A percentile compares a stretch with the other conserved stretches of the same genome.
Conservation (phyloP, 92 coral and sea anemone genomes). For the Virgularia gustaviana region DNA sequence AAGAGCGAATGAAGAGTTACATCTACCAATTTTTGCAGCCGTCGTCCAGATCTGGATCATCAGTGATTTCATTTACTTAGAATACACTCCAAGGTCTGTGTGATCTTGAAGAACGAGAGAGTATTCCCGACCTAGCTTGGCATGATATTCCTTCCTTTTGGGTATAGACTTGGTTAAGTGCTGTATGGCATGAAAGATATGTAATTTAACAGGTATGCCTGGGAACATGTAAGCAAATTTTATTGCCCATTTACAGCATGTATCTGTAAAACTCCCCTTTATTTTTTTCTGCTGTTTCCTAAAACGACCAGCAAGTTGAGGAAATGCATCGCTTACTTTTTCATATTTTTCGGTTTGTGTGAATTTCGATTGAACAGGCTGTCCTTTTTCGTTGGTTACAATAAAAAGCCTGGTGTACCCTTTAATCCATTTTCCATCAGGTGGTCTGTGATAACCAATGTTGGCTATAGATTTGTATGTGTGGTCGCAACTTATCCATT, state of each 20-base stretch:
- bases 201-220: constrained; percentile 21
- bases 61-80: too few relatives aligned
- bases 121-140: constrained; percentile 5
- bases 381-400: constrained; percentile 40
- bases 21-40: too few relatives aligned
- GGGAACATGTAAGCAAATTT: neutral
- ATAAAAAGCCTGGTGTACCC: constrained; percentile 27
- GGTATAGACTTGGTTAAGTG: constrained; percentile 11
- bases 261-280: constrained; percentile 14
- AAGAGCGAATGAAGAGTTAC: too few relatives aligned
- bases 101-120: constrained; percentile 13
- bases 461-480: constrained; percentile 44
- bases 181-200: constrained; percentile 25
- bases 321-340: neutral
- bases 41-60: too few relatives aligned
- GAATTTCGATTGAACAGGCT: constrained; percentile 40
- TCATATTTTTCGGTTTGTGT: constrained; percentile 18
- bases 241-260: constrained; percentile 10
- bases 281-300: neutral
- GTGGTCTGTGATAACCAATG: constrained; percentile 31
- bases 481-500: constrained; percentile 46
- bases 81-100: neutral
- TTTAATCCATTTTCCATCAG: constrained; percentile 39
- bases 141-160: neutral
- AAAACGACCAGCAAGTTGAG: constrained; percentile 1